phyloP scores from a whole-genome alignment of 2,888 invertebrate genomes.

The Timandra comae region DNA sequence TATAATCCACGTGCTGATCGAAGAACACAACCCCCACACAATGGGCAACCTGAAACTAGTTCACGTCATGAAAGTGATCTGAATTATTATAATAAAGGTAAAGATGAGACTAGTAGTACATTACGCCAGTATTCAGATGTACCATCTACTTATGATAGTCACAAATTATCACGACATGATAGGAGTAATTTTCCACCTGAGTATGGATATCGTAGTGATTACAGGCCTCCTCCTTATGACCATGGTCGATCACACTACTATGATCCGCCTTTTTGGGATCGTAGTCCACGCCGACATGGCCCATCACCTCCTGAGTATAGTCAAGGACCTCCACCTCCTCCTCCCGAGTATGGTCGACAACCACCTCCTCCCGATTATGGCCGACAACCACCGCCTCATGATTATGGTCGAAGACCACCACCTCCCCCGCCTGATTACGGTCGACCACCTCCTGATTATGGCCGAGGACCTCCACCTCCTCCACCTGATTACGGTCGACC shows the following conservation, averaged over 20 bases:
- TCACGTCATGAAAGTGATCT: no score
- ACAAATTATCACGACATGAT: no score
- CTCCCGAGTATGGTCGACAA: slow-evolving; percentile 6
- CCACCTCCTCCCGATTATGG: slow-evolving; percentile 10
- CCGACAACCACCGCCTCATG: slow-evolving; percentile 14
- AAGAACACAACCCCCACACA: slow-evolving; percentile 11
- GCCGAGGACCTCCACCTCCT: slow-evolving; percentile 11
- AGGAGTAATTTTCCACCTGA: not conserved
- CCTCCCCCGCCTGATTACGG: slow-evolving; percentile 9
- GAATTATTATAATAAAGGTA: no score
- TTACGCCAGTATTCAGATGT: no score
- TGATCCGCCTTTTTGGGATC: slow-evolving; percentile 7
- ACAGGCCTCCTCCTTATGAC: not conserved
- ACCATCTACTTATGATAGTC: no score
- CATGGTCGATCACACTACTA: slow-evolving; percentile 1
- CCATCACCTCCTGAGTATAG: slow-evolving; percentile 6
- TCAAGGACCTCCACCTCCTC: slow-evolving; percentile 11
- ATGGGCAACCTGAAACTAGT: no score
- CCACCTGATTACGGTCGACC: slow-evolving; percentile 7
- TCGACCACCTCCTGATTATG: slow-evolving; percentile 5
- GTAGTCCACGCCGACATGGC: slow-evolving; percentile 5
- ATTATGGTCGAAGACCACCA: slow-evolving; percentile 6
- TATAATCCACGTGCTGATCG: not conserved
- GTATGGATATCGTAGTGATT: slow-evolving; percentile 2
- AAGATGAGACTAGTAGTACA: no score